Evolutionary conservation across 2,113 vertebrate genomes (phyloP).

Genomic region (Erythrolamprus reginae): DNA sequence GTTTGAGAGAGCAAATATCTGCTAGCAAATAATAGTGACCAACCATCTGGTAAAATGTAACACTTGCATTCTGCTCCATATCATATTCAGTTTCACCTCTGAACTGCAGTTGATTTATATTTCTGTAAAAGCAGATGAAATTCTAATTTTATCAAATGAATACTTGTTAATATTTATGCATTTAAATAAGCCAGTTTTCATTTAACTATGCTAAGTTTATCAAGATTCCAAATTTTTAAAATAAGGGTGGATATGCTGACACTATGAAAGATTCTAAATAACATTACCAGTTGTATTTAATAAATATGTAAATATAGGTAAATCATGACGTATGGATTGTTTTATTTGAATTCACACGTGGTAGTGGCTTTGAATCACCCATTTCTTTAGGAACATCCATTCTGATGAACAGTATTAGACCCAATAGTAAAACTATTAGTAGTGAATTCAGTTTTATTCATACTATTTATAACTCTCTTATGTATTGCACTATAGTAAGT

Average conservation of each 20-base stretch:
- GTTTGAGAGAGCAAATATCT: neutral
- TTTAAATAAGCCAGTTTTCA: neutral
- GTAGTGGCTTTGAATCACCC: neutral
- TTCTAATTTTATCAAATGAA: neutral
- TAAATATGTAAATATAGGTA: neutral
- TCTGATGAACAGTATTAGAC: neutral
- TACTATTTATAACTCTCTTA: neutral
- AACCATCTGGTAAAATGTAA: neutral
- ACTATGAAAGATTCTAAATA: neutral
- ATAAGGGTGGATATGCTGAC: neutral
- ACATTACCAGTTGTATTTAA: neutral
- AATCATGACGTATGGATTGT: neutral
- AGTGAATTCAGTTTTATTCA: neutral
- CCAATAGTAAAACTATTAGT: neutral
- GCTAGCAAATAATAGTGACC: neutral
- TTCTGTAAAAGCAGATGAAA: neutral
- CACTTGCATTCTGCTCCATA: neutral
- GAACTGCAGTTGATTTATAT: neutral
- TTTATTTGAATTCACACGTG: neutral
- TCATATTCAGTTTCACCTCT: neutral
- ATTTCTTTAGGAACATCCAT: neutral
- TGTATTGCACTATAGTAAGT: neutral
- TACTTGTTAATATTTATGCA: neutral
- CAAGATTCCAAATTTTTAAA: neutral
- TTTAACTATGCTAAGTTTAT: neutral